Evolutionary conservation across 2,888 invertebrate genomes (phyloP).

Genomic region (Pollenia griseotomentosa): DNA sequence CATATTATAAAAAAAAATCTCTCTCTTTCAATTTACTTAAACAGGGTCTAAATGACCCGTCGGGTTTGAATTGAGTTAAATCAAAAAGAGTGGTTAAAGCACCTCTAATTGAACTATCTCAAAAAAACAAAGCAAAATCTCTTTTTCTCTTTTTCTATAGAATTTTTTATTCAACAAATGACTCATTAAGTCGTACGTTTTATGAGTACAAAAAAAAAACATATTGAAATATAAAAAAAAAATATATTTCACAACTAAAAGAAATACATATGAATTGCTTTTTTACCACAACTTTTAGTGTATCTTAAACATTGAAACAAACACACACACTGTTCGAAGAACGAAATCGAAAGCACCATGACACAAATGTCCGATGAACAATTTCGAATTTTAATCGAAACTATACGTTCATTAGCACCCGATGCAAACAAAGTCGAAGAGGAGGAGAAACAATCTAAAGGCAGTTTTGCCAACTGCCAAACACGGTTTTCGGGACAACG

Average conservation of each 20-base stretch:
- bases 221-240: background rate
- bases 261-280: constrained; percentile 3
- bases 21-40: background rate
- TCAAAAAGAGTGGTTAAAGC: background rate
- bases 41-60: background rate
- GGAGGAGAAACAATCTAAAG: constrained; percentile 75
- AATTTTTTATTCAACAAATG: constrained; percentile 14
- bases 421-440: constrained; percentile 24
- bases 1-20: background rate
- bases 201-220: background rate
- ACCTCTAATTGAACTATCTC: background rate
- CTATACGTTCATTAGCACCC: constrained; percentile 75
- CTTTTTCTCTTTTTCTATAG: background rate
- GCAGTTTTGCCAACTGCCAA: constrained; percentile 79
- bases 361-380: constrained; percentile 81
- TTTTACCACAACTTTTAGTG: constrained; percentile 47
- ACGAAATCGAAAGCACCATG: constrained; percentile 22
- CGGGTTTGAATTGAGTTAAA: constrained; percentile 25
- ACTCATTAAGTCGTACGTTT: constrained; percentile 23
- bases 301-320: constrained; percentile 35
- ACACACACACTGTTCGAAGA: background rate
- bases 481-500: constrained; percentile 79
- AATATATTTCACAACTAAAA: constrained; percentile 59
- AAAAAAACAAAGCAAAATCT: background rate
- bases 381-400: constrained; percentile 79